phyloP scores from a whole-genome alignment of 1,140 invertebrate species.

The Leptestheria dahalacensis region DNA sequence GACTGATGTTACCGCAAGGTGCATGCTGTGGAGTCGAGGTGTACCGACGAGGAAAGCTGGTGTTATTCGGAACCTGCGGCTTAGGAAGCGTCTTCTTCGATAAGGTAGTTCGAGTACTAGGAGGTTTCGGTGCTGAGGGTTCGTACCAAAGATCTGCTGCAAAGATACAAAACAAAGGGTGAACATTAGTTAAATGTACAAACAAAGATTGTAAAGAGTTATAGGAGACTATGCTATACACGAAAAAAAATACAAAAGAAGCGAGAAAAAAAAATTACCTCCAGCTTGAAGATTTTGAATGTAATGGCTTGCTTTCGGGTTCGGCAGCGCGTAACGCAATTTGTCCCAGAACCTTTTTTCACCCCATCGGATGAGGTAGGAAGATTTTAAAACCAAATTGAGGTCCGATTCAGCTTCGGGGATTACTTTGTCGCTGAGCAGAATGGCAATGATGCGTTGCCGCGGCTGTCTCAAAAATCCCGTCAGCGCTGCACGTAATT shows the following conservation, averaged over 20 bases:
- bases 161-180: background rate
- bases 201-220: no score
- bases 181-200: background rate
- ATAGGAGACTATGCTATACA: no score
- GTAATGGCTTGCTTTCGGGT: slow-evolving; percentile 24
- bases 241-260: no score
- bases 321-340: slow-evolving; percentile 75
- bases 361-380: slow-evolving; percentile 73
- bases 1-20: background rate
- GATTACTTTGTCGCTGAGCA: slow-evolving; percentile 7
- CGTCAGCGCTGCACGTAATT: slow-evolving; percentile 57
- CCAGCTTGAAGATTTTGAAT: slow-evolving; percentile 7
- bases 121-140: background rate
- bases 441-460: background rate
- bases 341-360: slow-evolving; percentile 91
- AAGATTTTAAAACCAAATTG: slow-evolving; percentile 70
- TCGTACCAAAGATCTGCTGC: slow-evolving; percentile 3
- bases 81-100: background rate
- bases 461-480: background rate
- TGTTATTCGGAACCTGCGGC: background rate
- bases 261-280: no score
- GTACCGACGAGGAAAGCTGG: slow-evolving; percentile 8
- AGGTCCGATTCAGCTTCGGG: slow-evolving; percentile 35
- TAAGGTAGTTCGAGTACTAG: background rate
- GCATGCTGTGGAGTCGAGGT: slow-evolving; percentile 9